A percentile compares a stretch with the other conserved stretches of the same genome.
Conservation (phyloP, 2,888 invertebrate genomes). For the Harmothoe impar region DNA sequence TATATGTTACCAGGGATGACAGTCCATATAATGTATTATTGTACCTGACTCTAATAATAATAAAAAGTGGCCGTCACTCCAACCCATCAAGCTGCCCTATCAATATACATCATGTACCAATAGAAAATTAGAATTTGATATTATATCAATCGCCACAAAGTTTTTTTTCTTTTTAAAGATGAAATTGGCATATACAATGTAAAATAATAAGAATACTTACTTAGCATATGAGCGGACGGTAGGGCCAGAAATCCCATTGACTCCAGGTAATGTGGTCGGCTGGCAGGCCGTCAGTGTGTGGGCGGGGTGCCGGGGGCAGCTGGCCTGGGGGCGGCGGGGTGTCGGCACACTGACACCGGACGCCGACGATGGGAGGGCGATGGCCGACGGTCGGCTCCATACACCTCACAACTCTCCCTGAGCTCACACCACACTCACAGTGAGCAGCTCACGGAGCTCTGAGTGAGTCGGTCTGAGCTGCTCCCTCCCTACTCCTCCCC, state of each 20-base stretch:
- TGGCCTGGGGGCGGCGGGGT: slow-evolving; percentile 1
- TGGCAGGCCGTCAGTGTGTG: background rate
- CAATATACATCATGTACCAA: no score
- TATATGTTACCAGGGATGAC: no score
- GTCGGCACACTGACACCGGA: background rate
- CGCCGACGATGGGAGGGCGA: slow-evolving; percentile 12
- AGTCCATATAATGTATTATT: no score
- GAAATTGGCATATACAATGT: no score
- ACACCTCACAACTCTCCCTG: background rate
- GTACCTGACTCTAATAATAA: background rate
- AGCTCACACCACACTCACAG: background rate
- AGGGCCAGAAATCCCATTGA: slow-evolving; percentile 50
- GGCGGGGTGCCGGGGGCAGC: slow-evolving; percentile 18
- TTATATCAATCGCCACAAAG: no score
- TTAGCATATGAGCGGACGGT: slow-evolving; percentile 51
- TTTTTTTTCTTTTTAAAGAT: no score
- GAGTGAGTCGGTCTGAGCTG: background rate
- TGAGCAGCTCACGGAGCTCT: background rate
- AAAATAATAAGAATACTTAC: no score
- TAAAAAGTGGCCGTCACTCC: no score
- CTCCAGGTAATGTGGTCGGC: slow-evolving; percentile 11
- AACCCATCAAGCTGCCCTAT: no score
- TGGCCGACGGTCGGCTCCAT: slow-evolving; percentile 44
- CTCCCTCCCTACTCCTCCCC: background rate
- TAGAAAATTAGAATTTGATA: no score